Evolutionary conservation across 2,888 invertebrate species (phyloP), one percentile per base, ranked within the genome.

Genomic region (Nycteola revayana): DNA sequence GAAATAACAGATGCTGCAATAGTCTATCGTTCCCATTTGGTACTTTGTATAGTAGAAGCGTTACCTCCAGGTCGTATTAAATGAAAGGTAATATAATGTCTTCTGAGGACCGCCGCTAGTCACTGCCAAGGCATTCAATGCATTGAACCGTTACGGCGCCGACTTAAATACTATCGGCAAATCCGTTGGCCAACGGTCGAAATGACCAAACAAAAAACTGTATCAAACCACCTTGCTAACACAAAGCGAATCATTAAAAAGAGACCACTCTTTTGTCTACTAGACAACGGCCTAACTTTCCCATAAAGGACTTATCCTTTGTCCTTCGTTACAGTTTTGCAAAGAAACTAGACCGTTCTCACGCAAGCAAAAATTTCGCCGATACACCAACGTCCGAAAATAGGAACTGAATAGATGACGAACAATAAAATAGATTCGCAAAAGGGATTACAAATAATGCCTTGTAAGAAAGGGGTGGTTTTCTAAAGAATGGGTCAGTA

Each of bases 371-470:
- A 85, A 85, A 77, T 86, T 85, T 80, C 73, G 75, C 75, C 69
- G 62, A 80, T 81, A 81, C 75, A 76, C 78, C 70, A 71, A 74
- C 72, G 75, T 74, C 74, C 77, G 62, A 75, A 62, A 58, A 61
- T 66, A 60, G 63, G 61, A 63, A 66, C 52, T 69, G 75, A 82
- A 82, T 77, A 64, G 78, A 63, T 47, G 62, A 61, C 53, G 66
- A 61, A 87, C 83, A 86, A 86, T 76, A 54, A 64, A 89, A 90
- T 90, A 89, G 89, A 89, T 90, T 90, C 90, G 90, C 90, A 75
- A 83, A 86, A 89, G 88, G 89, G 84, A 84, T 84, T 86, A 86
- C 90, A 87, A 90, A 90, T 90, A 89, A 90, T 90, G 68, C 68
- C 72, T 76, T 83, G 79, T 79, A 83, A 84, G 83, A 81, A 87